Evolutionary conservation across 2,888 invertebrate species (phyloP).

Genomic region (Drosophila fulvimacula): DNA sequence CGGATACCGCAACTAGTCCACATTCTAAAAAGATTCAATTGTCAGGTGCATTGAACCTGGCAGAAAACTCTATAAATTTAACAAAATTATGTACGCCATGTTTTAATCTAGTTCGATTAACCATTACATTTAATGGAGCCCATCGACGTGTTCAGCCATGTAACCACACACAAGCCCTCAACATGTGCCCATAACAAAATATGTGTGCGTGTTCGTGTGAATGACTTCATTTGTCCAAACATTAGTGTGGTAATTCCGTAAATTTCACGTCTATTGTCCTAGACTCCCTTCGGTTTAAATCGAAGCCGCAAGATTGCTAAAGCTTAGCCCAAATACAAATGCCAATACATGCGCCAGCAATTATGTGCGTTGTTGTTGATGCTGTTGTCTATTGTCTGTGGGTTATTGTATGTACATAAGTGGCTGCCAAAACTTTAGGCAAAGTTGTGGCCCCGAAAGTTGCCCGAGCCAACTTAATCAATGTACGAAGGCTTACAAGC

Average conservation of each 20-base stretch:
- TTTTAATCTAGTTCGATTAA: conserved; percentile 52
- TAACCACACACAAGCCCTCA: conserved; percentile 37
- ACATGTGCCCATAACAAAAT: conserved; percentile 1
- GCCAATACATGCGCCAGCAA: conserved; percentile 65
- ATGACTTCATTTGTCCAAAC: conserved; percentile 71
- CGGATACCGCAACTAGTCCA: background rate
- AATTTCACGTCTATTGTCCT: conserved; percentile 69
- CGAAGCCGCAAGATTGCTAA: conserved; percentile 65
- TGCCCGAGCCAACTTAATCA: conserved; percentile 66
- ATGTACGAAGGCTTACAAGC: conserved; percentile 65
- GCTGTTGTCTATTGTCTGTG: conserved; percentile 34
- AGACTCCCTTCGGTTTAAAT: conserved; percentile 63
- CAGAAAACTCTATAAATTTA: conserved; percentile 2
- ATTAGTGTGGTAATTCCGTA: conserved; percentile 77
- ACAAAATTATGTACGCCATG: conserved; percentile 33
- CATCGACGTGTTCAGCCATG: conserved; percentile 44
- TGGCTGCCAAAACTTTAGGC: conserved; percentile 66
- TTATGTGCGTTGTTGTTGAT: conserved; percentile 22
- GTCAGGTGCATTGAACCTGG: background rate
- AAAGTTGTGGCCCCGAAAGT: conserved; percentile 57
- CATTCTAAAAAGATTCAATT: background rate
- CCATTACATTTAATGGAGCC: conserved; percentile 65
- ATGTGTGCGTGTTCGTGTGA: conserved; percentile 26
- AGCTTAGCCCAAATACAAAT: conserved; percentile 70
- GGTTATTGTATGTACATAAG: conserved; percentile 66